A percentile compares a stretch with the other conserved stretches of the same genome.
Conservation (phyloP, 2,888 invertebrate species). For the Cactoblastis cactorum region DNA sequence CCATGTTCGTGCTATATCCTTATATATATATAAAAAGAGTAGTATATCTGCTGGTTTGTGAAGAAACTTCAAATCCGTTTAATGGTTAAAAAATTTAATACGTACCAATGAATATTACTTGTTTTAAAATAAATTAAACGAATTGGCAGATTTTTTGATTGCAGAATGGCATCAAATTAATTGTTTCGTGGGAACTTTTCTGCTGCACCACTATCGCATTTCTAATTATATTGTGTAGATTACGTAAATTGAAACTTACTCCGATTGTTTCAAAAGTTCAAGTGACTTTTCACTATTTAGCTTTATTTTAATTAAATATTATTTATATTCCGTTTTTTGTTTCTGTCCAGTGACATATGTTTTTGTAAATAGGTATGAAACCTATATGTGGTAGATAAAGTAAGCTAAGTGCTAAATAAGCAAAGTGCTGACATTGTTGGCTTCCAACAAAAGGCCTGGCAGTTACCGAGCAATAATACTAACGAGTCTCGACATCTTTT, state of each 20-base stretch:
- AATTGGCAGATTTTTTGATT: not conserved
- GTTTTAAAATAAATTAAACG: not conserved
- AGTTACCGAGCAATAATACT: constrained; percentile 14
- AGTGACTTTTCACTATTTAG: not conserved
- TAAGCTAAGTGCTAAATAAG: not conserved
- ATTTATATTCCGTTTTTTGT: not conserved
- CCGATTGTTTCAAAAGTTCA: not conserved
- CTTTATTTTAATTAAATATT: not conserved
- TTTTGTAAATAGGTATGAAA: not conserved
- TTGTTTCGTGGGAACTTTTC: constrained; percentile 2
- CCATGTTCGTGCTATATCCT: not conserved
- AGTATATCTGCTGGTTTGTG: no score
- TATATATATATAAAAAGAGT: not conserved
- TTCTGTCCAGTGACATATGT: not conserved
- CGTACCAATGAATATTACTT: not conserved
- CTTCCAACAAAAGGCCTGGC: not conserved
- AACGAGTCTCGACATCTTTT: constrained; percentile 16
- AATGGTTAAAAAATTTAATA: not conserved
- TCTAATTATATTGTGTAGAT: constrained; percentile 9
- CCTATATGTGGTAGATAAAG: not conserved
- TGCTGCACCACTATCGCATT: not conserved
- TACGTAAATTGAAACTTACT: constrained; percentile 11
- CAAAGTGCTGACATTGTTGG: not conserved
- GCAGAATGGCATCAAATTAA: not conserved
- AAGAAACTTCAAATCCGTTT: no score